Percentiles rank a stretch among this genome's conserved stretches.
phyloP scores from a whole-genome alignment of 1,140 invertebrate species.

The Drusus annulatus region DNA sequence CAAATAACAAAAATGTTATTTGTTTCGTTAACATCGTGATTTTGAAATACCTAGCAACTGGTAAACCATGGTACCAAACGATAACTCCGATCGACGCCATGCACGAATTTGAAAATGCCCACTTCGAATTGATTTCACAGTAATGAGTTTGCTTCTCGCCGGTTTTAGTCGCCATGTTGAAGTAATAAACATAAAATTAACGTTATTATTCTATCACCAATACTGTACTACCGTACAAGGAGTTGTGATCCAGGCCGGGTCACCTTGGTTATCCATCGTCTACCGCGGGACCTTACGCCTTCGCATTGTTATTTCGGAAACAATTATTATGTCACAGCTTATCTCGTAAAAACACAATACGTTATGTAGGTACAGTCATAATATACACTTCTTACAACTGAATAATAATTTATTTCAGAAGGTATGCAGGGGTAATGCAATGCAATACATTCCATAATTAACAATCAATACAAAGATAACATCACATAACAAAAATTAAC shows the following conservation, averaged over 20 bases:
- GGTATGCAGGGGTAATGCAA: too few species aligned
- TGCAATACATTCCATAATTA: too few species aligned
- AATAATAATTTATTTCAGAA: too few species aligned
- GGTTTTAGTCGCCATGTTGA: too few species aligned
- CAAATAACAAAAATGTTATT: too few species aligned
- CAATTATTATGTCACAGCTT: conserved; percentile 39
- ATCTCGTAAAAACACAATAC: conserved; percentile 29
- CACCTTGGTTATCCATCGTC: not conserved
- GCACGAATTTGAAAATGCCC: not conserved
- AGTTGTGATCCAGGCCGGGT: not conserved
- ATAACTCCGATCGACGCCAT: not conserved
- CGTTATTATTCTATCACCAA: not conserved
- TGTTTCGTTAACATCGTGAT: too few species aligned
- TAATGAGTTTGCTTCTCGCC: not conserved
- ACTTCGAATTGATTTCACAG: not conserved
- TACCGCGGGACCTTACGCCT: not conserved
- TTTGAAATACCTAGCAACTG: too few species aligned
- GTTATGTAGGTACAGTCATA: too few species aligned
- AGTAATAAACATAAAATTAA: not conserved
- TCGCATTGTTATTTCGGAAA: not conserved
- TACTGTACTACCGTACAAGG: conserved; percentile 14
- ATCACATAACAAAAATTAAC: too few species aligned
- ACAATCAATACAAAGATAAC: too few species aligned
- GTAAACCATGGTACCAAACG: too few species aligned
- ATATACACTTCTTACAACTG: too few species aligned